Percentiles rank a stretch among this genome's conserved stretches.
Conservation (phyloP, 1,140 invertebrate genomes). For the Metaphire vulgaris region DNA sequence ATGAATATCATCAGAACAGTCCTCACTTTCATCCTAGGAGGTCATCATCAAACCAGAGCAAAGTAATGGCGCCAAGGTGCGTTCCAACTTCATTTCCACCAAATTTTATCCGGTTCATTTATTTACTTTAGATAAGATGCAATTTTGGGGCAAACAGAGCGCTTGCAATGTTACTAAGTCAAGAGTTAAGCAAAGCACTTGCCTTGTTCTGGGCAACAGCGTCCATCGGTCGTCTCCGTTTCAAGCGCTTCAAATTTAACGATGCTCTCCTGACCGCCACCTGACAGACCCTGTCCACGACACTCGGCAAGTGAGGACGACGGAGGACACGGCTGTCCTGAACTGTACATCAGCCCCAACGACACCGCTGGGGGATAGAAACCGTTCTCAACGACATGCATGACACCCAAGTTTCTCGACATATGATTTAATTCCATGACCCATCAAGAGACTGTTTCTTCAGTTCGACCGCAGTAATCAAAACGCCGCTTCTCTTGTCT, state of each 20-base stretch:
- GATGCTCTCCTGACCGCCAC: neutral
- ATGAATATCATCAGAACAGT: no score
- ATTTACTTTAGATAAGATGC: neutral
- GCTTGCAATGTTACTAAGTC: neutral
- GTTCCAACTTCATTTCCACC: no score
- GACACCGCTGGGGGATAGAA: neutral
- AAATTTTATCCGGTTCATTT: no score
- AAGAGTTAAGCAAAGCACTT: neutral
- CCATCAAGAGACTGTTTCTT: neutral
- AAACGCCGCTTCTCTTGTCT: no score
- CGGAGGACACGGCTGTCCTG: neutral
- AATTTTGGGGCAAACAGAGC: neutral
- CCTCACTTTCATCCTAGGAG: neutral
- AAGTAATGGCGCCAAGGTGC: no score
- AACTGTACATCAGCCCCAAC: neutral
- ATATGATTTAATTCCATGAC: neutral
- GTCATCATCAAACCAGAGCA: no score
- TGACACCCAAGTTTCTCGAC: neutral
- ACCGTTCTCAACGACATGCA: neutral
- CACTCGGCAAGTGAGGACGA: neutral
- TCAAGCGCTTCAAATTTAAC: neutral
- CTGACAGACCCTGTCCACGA: neutral
- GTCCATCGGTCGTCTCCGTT: neutral
- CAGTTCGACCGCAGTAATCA: neutral
- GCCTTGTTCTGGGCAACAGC: neutral